Conservation (phyloP, 2,888 invertebrate species). For the Cactoblastis cactorum region DNA sequence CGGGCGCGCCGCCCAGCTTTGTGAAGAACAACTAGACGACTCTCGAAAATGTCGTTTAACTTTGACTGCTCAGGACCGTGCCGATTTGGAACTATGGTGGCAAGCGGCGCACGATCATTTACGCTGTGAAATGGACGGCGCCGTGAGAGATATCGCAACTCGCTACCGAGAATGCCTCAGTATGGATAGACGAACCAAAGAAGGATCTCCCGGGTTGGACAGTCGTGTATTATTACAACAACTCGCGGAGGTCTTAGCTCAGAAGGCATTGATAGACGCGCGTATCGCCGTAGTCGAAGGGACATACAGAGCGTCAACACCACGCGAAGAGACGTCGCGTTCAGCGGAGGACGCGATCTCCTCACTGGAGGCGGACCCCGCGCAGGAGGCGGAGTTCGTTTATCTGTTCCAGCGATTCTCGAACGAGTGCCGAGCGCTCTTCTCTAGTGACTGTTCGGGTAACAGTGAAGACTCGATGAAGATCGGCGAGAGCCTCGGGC, state of each 20-base stretch:
- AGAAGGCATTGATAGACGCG: conserved; percentile 82
- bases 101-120: conserved; percentile 86
- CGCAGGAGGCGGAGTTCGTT: conserved; percentile 83
- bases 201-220: conserved; percentile 60
- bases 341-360: conserved; percentile 58
- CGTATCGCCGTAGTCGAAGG: conserved; percentile 84
- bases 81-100: conserved; percentile 86
- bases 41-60: conserved; percentile 80
- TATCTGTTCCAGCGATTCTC: conserved; percentile 83
- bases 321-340: conserved; percentile 28
- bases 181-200: conserved; percentile 32
- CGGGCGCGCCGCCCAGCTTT: conserved; percentile 83
- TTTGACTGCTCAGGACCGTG: conserved; percentile 83
- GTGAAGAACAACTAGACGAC: conserved; percentile 80
- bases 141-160: conserved; percentile 83
- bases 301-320: conserved; percentile 61
- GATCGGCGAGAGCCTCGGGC: conserved; percentile 76
- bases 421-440: conserved; percentile 80
- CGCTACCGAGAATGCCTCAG: conserved; percentile 82
- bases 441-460: conserved; percentile 78
- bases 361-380: conserved; percentile 77
- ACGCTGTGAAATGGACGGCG: conserved; percentile 85
- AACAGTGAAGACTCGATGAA: conserved; percentile 78
- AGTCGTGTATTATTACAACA: conserved; percentile 38
- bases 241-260: conserved; percentile 44